Conservation (phyloP, 2,888 invertebrate genomes). For the Troides helena region DNA sequence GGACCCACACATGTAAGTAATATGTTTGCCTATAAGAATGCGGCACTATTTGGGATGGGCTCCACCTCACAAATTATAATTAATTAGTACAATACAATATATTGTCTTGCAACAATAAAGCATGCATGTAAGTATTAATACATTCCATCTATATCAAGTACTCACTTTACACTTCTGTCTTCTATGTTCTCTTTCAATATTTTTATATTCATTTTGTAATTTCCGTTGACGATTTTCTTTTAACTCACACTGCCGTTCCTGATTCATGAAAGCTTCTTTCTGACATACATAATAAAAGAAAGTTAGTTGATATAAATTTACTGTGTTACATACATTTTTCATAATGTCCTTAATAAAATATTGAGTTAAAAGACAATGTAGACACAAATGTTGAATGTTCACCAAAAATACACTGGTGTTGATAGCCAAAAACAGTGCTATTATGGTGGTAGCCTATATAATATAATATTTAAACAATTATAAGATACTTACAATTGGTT, state of each 20-base stretch:
- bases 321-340: too few species aligned
- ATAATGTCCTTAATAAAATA: too few species aligned
- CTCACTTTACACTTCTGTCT: conserved; percentile 52
- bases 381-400: too few species aligned
- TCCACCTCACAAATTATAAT: too few species aligned
- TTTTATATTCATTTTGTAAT: conserved; percentile 63
- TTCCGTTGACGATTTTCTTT: conserved; percentile 58
- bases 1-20: too few species aligned
- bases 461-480: conserved; percentile 11
- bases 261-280: conserved; percentile 64
- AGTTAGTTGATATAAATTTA: neutral
- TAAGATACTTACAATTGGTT: conserved; percentile 54
- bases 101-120: neutral
- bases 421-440: too few species aligned
- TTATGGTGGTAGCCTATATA: too few species aligned
- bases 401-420: too few species aligned
- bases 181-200: conserved; percentile 58
- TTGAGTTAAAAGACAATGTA: too few species aligned
- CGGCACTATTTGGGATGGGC: too few species aligned
- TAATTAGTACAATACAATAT: too few species aligned
- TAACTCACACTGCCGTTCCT: conserved; percentile 52
- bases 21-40: too few species aligned
- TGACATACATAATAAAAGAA: conserved; percentile 33
- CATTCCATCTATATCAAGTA: neutral
- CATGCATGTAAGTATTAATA: neutral